phyloP scores from a whole-genome alignment of 2,888 invertebrate genomes.

The Ophion costatus region DNA sequence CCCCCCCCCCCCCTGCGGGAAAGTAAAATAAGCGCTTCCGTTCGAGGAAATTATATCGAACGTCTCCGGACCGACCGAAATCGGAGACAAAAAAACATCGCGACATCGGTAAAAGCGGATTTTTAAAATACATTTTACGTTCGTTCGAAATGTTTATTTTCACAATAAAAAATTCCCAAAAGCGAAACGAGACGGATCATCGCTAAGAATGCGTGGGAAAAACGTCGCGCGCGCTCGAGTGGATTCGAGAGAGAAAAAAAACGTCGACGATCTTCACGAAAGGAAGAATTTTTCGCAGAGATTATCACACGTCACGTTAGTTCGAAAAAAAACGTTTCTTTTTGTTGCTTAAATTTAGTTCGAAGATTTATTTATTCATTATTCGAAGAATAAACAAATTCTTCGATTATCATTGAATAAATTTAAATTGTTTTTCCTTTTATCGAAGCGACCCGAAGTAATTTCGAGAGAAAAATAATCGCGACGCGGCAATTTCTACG shows the following conservation, averaged over 20 bases:
- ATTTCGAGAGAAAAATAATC: neutral
- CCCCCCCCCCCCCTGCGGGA: too few species aligned
- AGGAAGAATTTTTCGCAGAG: constrained; percentile 20
- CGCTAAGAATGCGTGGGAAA: constrained; percentile 40
- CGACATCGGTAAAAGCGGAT: neutral
- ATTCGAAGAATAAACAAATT: neutral
- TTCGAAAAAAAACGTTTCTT: neutral
- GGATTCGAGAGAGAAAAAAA: neutral
- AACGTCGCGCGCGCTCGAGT: constrained; percentile 9
- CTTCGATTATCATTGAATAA: neutral
- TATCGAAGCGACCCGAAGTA: neutral
- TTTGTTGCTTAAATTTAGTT: neutral
- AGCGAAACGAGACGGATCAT: constrained; percentile 67
- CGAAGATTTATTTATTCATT: neutral
- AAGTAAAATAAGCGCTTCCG: neutral
- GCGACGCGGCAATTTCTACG: neutral
- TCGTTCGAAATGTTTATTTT: neutral
- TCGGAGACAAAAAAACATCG: neutral
- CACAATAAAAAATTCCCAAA: constrained; percentile 50
- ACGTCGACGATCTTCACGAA: neutral
- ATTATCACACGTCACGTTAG: neutral
- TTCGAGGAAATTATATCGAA: neutral
- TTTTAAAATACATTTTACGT: neutral
- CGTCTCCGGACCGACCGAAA: neutral
- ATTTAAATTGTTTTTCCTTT: neutral